A percentile compares a stretch with the other conserved stretches of the same genome.
Conservation (phyloP, 2,113 vertebrate genomes). For the Urocitellus parryii region DNA sequence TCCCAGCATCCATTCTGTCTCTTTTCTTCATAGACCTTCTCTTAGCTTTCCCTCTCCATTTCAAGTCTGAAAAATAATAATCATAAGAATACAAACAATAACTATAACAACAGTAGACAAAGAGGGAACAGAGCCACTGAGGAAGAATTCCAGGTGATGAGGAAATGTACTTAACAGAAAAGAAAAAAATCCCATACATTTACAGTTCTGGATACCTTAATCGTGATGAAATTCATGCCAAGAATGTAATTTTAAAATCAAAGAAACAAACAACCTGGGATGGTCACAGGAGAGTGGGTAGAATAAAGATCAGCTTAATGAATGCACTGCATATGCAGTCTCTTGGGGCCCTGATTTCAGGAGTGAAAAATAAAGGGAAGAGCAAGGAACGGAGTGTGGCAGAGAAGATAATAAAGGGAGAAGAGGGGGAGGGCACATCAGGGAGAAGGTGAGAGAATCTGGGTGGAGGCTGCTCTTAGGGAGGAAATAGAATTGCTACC, state of each 20-base stretch:
- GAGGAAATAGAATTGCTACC: neutral
- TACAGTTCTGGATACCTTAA: neutral
- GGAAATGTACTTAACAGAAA: neutral
- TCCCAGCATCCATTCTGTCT: neutral
- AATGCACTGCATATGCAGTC: neutral
- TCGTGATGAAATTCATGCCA: conserved; percentile 32
- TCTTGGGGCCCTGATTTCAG: conserved; percentile 36
- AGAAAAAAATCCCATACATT: neutral
- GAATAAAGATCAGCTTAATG: conserved; percentile 39
- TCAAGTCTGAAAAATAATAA: conserved; percentile 20
- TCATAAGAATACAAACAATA: neutral
- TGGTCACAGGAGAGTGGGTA: neutral
- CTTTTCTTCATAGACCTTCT: neutral
- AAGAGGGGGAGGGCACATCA: neutral
- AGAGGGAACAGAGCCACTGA: neutral
- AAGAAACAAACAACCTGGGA: neutral
- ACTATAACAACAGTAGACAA: neutral
- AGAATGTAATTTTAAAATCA: conserved; percentile 65
- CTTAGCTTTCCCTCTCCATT: neutral
- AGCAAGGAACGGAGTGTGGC: neutral
- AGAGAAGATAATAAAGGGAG: neutral
- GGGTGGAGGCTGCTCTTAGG: neutral
- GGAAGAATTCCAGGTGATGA: neutral
- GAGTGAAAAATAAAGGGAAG: conserved; percentile 15
- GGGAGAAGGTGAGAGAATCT: neutral